Conservation (phyloP, 2,888 invertebrate genomes). For the Chrysomela aeneicollis region DNA sequence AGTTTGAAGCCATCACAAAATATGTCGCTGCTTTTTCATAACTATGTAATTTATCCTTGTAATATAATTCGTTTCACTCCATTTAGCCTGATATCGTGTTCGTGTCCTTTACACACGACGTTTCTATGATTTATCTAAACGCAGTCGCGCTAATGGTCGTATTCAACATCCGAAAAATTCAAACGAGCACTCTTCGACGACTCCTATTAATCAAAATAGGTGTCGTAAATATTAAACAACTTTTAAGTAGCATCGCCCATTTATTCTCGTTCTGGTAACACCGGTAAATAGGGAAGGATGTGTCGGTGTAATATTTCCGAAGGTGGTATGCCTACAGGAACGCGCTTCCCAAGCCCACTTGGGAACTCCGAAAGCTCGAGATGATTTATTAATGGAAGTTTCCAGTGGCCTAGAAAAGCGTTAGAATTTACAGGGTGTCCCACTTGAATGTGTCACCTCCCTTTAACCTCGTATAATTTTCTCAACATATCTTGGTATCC, state of each 20-base stretch:
- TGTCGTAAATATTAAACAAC: conserved; percentile 33
- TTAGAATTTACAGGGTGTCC: too few species aligned
- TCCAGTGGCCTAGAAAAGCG: too few species aligned
- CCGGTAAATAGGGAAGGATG: conserved; percentile 16
- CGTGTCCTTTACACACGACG: not conserved
- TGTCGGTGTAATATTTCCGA: conserved; percentile 22
- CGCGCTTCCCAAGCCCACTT: conserved; percentile 30
- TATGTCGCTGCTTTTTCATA: too few species aligned
- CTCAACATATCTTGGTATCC: too few species aligned
- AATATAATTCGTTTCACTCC: not conserved
- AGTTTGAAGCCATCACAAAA: too few species aligned
- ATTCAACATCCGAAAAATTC: conserved; percentile 17
- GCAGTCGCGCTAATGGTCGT: conserved; percentile 13
- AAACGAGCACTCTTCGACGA: conserved; percentile 6
- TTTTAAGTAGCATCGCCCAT: conserved; percentile 28
- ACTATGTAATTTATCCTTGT: not conserved
- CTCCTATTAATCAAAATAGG: conserved; percentile 29
- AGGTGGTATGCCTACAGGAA: conserved; percentile 5
- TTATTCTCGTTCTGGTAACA: conserved; percentile 17
- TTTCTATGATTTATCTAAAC: conserved; percentile 14
- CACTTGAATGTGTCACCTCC: too few species aligned
- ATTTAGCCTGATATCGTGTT: not conserved
- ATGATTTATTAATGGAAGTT: too few species aligned
- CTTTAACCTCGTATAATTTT: too few species aligned
- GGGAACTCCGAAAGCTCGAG: conserved; percentile 26